Conservation (phyloP, 2,797 vertebrate genomes). For the Hippocampus kuda region DNA sequence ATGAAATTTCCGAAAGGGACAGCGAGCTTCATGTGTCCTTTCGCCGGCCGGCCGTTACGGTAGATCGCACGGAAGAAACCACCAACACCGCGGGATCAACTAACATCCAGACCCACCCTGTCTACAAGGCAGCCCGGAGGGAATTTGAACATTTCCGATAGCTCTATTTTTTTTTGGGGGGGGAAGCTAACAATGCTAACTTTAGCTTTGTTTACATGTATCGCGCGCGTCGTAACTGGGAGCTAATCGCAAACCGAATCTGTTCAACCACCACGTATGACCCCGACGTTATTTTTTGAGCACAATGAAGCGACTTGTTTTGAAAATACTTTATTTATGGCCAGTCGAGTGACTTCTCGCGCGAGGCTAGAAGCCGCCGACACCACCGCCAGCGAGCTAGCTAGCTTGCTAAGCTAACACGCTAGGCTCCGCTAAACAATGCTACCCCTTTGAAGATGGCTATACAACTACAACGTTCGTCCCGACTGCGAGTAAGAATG, state of each 20-base stretch:
- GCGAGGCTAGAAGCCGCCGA: constrained; percentile 7
- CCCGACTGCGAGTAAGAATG: constrained; percentile 19
- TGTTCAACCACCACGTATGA: neutral
- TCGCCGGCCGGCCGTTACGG: neutral
- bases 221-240: constrained; percentile 48
- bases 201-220: constrained; percentile 70
- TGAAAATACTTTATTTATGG: neutral
- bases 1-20: constrained; percentile 48
- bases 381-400: constrained; percentile 43
- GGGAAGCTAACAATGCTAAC: constrained; percentile 42
- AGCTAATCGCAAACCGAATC: constrained; percentile 22
- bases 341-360: constrained; percentile 10
- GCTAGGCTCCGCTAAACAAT: constrained; percentile 35
- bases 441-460: constrained; percentile 15
- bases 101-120: constrained; percentile 17
- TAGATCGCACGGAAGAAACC: neutral
- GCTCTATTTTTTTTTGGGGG: constrained; percentile 23
- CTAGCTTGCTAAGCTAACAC: constrained; percentile 39
- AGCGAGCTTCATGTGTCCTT: constrained; percentile 46
- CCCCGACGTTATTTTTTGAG: neutral
- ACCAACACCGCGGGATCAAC: constrained; percentile 1
- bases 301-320: neutral
- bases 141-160: constrained; percentile 32
- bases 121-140: constrained; percentile 18
- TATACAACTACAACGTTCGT: neutral